These are phyloP conservation scores for Hedya salicella DNA, from an alignment of 2,888 invertebrate genomes.

Conservation along the genomic window DNA sequence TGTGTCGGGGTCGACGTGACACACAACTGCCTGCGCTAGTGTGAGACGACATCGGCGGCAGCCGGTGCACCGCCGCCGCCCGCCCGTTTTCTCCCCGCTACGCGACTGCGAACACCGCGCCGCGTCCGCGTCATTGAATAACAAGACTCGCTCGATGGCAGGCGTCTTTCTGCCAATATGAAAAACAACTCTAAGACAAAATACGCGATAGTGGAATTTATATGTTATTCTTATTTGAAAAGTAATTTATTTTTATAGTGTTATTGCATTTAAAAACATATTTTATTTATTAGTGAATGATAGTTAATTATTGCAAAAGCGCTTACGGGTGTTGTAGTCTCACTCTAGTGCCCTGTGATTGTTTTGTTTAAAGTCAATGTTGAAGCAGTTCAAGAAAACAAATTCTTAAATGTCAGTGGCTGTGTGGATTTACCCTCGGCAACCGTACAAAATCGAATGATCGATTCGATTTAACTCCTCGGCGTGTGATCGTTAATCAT, in stretches of 20 bases:
- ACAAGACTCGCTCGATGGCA: slow-evolving; percentile 84
- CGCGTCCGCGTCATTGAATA: slow-evolving; percentile 83
- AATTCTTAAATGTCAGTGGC: slow-evolving; percentile 70
- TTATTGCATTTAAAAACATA: slow-evolving; percentile 75
- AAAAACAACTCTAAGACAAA: slow-evolving; percentile 79
- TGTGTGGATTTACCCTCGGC: slow-evolving; percentile 69
- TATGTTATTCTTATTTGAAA: slow-evolving; percentile 77
- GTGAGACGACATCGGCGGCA: slow-evolving; percentile 81
- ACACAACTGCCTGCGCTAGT: slow-evolving; percentile 60
- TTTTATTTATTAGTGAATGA: slow-evolving; percentile 83
- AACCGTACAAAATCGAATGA: slow-evolving; percentile 63
- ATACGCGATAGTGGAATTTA: slow-evolving; percentile 82
- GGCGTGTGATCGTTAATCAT: slow-evolving; percentile 69
- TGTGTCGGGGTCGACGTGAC: slow-evolving; percentile 66
- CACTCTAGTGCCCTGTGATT: slow-evolving; percentile 79
- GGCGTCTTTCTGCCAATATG: slow-evolving; percentile 83
- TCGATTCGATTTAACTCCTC: slow-evolving; percentile 71
- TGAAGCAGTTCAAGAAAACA: slow-evolving; percentile 64
- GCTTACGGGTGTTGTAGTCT: slow-evolving; percentile 72
- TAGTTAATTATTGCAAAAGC: slow-evolving; percentile 80
- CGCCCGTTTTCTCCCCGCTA: slow-evolving; percentile 76
- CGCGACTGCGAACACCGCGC: slow-evolving; percentile 81
- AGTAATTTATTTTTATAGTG: slow-evolving; percentile 84
- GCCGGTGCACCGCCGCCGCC: slow-evolving; percentile 78
- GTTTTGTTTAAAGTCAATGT: slow-evolving; percentile 72